Evolutionary conservation across 2,888 invertebrate genomes (phyloP).

Genomic region (Timandra comae): DNA sequence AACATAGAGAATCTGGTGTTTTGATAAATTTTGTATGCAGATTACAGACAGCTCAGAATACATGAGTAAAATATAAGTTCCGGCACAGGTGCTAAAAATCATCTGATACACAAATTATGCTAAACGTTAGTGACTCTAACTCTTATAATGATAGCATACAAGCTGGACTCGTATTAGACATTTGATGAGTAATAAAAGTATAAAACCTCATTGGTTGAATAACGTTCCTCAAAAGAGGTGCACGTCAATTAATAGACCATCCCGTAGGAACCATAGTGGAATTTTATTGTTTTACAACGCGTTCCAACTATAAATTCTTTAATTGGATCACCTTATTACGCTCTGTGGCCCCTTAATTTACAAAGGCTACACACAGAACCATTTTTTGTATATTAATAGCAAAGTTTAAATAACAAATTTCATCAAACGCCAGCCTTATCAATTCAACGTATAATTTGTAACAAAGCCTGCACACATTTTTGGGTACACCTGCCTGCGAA

Average conservation of each 20-base stretch:
- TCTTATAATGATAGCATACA: slow-evolving; percentile 18
- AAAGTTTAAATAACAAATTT: slow-evolving; percentile 19
- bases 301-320: slow-evolving; percentile 68
- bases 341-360: slow-evolving; percentile 63
- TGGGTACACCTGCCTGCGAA: slow-evolving; percentile 51
- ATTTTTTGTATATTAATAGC: slow-evolving; percentile 40
- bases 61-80: too few relatives aligned
- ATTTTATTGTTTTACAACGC: slow-evolving; percentile 72
- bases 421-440: slow-evolving; percentile 35
- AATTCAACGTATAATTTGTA: slow-evolving; percentile 55
- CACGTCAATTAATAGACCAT: slow-evolving; percentile 61
- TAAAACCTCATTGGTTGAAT: slow-evolving; percentile 21
- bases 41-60: too few relatives aligned
- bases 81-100: too few relatives aligned
- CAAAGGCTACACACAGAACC: slow-evolving; percentile 64
- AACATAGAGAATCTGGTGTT: too few relatives aligned
- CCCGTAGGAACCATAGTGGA: slow-evolving; percentile 59
- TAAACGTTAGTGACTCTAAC: slow-evolving; percentile 9
- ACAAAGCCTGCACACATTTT: too few relatives aligned
- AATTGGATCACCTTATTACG: slow-evolving; percentile 65
- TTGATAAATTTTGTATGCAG: too few relatives aligned
- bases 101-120: too few relatives aligned
- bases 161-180: slow-evolving; percentile 14
- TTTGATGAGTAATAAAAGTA: slow-evolving; percentile 25
- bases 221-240: slow-evolving; percentile 44